Base-by-base conservation (phyloP, 2,888 invertebrate species). In the Lingula anatina region DNA sequence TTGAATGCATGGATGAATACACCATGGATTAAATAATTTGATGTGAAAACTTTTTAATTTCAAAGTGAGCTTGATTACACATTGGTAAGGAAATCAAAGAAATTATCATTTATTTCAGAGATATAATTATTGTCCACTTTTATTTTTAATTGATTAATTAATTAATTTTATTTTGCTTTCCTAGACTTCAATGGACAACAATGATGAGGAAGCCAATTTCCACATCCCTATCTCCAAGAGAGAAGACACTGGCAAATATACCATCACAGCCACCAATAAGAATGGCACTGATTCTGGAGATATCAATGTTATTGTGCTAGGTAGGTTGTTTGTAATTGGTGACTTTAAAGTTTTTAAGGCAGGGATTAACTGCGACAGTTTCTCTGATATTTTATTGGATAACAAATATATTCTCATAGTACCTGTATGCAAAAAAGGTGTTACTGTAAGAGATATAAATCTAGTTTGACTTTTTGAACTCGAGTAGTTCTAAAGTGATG, bases 181-280 rank as follows among this genome's bases (percentile, higher is more conserved):
- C 3, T 50, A 69, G 68, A 64, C 70, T 37, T 55, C 60, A 12
- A 66, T 55, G 12, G 55, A 59, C n/a, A 66, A 56, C 50, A 66
- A 62, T 36, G 77, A 77, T 37, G 74, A 73, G 25, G n/a, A 66
- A 24, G 69, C 74, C 2, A 62, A 62, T 24, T 55, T 78, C 36
- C 57, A 66, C 47, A 66, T 77, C 36, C 74, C 76, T 0, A 60
- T 56, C 39, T 56, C 73, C 4, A 68, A 71, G 54, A 59, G 76
- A 43, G 67, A 64, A 2, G 77, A 78, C 60, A 71, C 72, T 7
- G 78, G 77, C 35, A 73, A 71, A 52, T 78, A 77, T 56, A 68
- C 64, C 40, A 61, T 78, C 49, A 72, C 63, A 15, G 65, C 75
- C 15, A 57, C 61, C 28, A 78, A 78, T 50, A 60, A 63, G 21